Evolutionary conservation across 2,888 invertebrate species (phyloP).

Genomic region (Melolontha melolontha): DNA sequence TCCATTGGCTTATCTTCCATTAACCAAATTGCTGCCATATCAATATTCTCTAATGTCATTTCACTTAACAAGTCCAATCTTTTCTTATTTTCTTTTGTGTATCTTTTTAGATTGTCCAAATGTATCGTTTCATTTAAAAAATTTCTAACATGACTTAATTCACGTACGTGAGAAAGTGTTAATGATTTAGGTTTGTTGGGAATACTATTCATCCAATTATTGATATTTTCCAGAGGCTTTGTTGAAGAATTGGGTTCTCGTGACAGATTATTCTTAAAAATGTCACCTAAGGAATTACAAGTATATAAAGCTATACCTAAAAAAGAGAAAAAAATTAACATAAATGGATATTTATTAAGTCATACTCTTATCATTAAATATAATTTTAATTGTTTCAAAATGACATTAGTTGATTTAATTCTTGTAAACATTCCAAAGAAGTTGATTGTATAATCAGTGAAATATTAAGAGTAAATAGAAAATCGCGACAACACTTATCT

Average conservation of each 20-base stretch:
- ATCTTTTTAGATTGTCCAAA: slow-evolving; percentile 11
- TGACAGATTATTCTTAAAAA: slow-evolving; percentile 34
- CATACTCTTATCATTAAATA: too few relatives aligned
- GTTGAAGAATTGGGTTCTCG: background rate
- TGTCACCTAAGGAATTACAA: slow-evolving; percentile 40
- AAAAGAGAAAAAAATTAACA: background rate
- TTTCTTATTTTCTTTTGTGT: slow-evolving; percentile 33
- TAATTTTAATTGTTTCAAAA: background rate
- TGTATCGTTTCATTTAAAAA: slow-evolving; percentile 17
- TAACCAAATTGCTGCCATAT: slow-evolving; percentile 39
- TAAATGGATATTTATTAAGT: too few relatives aligned
- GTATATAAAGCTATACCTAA: slow-evolving; percentile 35
- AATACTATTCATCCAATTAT: slow-evolving; percentile 35
- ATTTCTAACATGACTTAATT: slow-evolving; percentile 30
- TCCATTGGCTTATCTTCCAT: slow-evolving; percentile 17
- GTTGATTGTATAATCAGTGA: background rate
- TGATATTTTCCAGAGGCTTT: slow-evolving; percentile 19
- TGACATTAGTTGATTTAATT: too few relatives aligned
- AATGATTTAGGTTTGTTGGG: slow-evolving; percentile 17
- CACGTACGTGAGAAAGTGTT: slow-evolving; percentile 30
- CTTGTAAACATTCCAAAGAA: background rate
- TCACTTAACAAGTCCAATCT: slow-evolving; percentile 25
- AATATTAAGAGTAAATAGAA: too few relatives aligned
- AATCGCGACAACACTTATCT: too few relatives aligned
- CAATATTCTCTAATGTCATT: slow-evolving; percentile 28